Evolutionary conservation across 2,888 invertebrate genomes (phyloP).

Genomic region (Panzeria rudis): DNA sequence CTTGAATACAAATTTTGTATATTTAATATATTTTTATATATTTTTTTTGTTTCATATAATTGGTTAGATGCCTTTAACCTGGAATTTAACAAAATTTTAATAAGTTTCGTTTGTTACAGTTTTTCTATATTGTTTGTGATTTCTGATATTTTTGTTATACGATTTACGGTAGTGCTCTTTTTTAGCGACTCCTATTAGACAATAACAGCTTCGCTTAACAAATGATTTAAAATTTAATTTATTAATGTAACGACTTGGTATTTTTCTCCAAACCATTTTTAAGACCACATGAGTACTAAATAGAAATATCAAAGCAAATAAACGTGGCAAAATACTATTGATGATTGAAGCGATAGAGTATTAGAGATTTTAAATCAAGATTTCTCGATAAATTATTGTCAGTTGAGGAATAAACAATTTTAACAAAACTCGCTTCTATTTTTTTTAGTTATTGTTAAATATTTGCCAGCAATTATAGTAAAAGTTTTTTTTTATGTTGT

Average conservation of each 20-base stretch:
- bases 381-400: conserved; percentile 62
- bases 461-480: conserved; percentile 35
- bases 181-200: not conserved
- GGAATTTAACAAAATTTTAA: too few relatives aligned
- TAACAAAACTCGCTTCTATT: conserved; percentile 14
- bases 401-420: conserved; percentile 33
- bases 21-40: too few relatives aligned
- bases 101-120: not conserved
- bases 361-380: conserved; percentile 49
- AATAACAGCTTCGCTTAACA: conserved; percentile 6
- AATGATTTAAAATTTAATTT: conserved; percentile 41
- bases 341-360: conserved; percentile 46
- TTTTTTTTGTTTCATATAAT: too few relatives aligned
- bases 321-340: conserved; percentile 33
- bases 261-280: conserved; percentile 6
- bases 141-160: not conserved
- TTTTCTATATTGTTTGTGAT: not conserved
- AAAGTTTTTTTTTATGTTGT: conserved; percentile 43
- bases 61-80: too few relatives aligned
- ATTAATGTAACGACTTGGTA: conserved; percentile 28
- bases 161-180: conserved; percentile 14
- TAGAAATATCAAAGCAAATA: conserved; percentile 63
- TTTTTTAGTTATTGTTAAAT: not conserved
- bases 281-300: conserved; percentile 20
- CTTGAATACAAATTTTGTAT: too few relatives aligned